Conservation (phyloP, 2,888 invertebrate species). For the Arrhopalites spinosus region DNA sequence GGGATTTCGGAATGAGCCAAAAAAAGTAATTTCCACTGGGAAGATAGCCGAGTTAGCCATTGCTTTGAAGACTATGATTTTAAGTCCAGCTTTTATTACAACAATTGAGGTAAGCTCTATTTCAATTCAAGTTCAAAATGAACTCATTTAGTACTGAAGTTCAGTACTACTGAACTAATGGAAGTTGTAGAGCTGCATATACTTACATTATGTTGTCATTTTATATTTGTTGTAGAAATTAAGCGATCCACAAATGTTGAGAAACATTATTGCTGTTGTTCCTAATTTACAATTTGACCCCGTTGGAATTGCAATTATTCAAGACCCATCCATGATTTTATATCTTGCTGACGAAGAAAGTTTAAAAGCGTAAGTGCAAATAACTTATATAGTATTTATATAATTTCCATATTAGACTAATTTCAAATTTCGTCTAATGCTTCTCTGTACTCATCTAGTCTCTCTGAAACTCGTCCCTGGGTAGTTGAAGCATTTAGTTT, state of each 20-base stretch:
- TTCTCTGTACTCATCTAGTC: slow-evolving; percentile 59
- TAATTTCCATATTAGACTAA: neutral
- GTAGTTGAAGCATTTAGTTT: slow-evolving; percentile 72
- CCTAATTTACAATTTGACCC: slow-evolving; percentile 74
- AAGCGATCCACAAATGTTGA: slow-evolving; percentile 64
- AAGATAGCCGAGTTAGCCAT: slow-evolving; percentile 12
- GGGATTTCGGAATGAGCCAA: slow-evolving; percentile 9
- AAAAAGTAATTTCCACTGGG: slow-evolving; percentile 1
- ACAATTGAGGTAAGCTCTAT: neutral
- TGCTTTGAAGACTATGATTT: slow-evolving; percentile 21
- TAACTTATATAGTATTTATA: neutral
- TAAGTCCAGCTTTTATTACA: slow-evolving; percentile 23
- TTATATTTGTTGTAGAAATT: slow-evolving; percentile 57
- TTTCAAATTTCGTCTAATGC: neutral
- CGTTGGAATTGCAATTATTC: slow-evolving; percentile 73
- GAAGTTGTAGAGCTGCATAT: no score
- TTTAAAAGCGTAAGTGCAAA: slow-evolving; percentile 63
- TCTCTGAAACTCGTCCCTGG: slow-evolving; percentile 72
- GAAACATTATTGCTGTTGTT: slow-evolving; percentile 72
- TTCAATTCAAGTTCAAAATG: neutral
- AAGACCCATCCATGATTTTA: slow-evolving; percentile 75
- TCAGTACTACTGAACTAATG: no score
- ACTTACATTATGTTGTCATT: no score
- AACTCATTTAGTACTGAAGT: neutral
- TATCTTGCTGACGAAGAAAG: slow-evolving; percentile 72